Evolutionary conservation across 2,888 invertebrate species (phyloP), one percentile per base, ranked within the genome.

Genomic region (Sinohyriopsis cumingii): DNA sequence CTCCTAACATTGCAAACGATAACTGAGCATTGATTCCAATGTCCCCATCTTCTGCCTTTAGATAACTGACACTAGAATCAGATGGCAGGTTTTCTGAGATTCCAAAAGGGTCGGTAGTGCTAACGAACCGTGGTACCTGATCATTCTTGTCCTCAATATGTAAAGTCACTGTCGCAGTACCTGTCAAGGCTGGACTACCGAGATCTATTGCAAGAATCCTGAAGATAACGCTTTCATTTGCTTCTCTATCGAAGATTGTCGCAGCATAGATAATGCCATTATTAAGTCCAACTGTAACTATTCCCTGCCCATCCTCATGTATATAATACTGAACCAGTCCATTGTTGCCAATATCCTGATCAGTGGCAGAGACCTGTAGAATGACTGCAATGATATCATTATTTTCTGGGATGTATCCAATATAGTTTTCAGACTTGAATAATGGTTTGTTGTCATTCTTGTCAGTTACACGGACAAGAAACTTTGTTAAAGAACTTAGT

Each of bases 361-460:
- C 98, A 74, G 93, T 93, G 0, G 98, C 98, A 56, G 93, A 92
- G 15, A 97, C 94, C 79, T 94, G 95, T 5, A 95, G 94, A 5
- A 98, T 95, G 12, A 94, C 71, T 12, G 71, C 69, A n/a, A 78
- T 77, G 24, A 71, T 59, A 18, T 59, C 54, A 19, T 77, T 79
- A 69, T 84, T 84, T 71, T 86, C 86, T 53, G 62, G 61, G 18
- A 85, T 64, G 55, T 64, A 72, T 4, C 77, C 79, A 24, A 71
- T 69, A 63, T 84, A 83, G 24, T 69, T 66, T 12, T 55, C 12
- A 22, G 72, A 64, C 18, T 73, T 94, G 89, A 97, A 97, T 65
- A 94, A 92, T 0, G 97, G 97, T 87, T 96, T 95, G 89, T 97
- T 97, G 90, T 98, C 97, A 90, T 98, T 98, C 64, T 95, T 94